Percentiles rank a stretch among this genome's conserved stretches.
Evolutionary conservation across 2,113 vertebrate species (phyloP).

Genomic region (Hydrolagus affinis): DNA sequence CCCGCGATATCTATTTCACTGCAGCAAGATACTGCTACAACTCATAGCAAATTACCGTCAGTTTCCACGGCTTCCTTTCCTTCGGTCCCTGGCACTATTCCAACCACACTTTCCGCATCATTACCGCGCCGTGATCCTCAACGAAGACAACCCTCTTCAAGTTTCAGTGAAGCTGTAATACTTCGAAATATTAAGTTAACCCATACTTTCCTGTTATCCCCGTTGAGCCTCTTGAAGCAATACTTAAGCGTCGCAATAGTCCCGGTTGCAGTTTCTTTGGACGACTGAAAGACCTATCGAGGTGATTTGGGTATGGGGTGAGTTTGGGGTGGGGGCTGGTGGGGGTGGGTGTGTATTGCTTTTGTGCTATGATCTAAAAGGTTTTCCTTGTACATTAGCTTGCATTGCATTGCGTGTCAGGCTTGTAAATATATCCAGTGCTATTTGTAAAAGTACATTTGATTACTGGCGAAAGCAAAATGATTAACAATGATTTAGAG

Average conservation of each 20-base stretch:
- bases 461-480: background rate
- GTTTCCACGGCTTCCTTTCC: background rate
- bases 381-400: background rate
- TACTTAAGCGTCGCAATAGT: background rate
- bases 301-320: too few relatives aligned
- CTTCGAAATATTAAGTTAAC: conserved; percentile 13
- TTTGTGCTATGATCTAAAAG: background rate
- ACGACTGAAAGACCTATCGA: background rate
- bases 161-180: background rate
- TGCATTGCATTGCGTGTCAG: background rate
- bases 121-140: background rate
- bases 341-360: too few relatives aligned
- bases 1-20: too few relatives aligned
- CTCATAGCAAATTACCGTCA: background rate
- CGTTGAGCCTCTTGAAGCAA: background rate
- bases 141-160: background rate
- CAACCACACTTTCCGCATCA: background rate
- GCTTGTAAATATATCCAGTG: background rate
- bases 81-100: conserved; percentile 2
- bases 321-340: too few relatives aligned
- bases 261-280: background rate
- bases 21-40: conserved; percentile 10
- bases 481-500: background rate
- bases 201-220: background rate
- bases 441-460: background rate